Percentiles rank a stretch among this genome's conserved stretches.
These are phyloP conservation scores for Drosophila limbata DNA, from an alignment of 2,888 invertebrate species.

Conservation along the genomic window DNA sequence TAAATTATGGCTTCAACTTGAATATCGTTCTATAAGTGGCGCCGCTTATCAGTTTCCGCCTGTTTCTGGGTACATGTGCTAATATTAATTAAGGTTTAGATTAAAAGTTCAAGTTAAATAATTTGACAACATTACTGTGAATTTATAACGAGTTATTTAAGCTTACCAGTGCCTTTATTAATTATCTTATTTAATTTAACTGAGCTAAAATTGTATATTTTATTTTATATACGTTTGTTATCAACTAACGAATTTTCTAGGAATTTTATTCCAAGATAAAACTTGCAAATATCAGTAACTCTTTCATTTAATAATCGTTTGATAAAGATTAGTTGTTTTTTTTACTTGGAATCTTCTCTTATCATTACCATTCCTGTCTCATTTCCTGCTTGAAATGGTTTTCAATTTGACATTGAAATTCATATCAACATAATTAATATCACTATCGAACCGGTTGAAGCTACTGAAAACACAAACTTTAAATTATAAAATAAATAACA, in stretches of 20 bases:
- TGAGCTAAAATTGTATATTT: neutral
- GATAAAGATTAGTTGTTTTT: neutral
- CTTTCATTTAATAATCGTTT: neutral
- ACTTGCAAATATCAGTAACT: neutral
- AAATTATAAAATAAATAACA: neutral
- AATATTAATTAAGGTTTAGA: constrained; percentile 6
- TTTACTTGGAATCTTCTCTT: neutral
- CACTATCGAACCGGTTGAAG: neutral
- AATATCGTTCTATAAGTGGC: neutral
- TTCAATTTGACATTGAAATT: constrained; percentile 6
- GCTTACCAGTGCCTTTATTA: neutral
- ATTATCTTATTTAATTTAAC: neutral
- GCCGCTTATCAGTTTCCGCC: constrained; percentile 29
- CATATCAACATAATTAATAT: neutral
- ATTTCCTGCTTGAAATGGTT: neutral
- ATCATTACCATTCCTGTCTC: neutral
- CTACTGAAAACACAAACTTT: neutral
- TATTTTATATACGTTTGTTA: neutral
- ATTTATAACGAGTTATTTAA: neutral
- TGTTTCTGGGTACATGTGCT: neutral
- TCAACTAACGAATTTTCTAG: neutral
- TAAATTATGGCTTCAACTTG: constrained; percentile 3
- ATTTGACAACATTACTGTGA: neutral
- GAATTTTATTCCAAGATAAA: neutral
- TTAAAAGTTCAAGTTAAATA: constrained; percentile 8